Conservation (phyloP, 2,888 invertebrate species). For the Ichneumoninae sp. region DNA sequence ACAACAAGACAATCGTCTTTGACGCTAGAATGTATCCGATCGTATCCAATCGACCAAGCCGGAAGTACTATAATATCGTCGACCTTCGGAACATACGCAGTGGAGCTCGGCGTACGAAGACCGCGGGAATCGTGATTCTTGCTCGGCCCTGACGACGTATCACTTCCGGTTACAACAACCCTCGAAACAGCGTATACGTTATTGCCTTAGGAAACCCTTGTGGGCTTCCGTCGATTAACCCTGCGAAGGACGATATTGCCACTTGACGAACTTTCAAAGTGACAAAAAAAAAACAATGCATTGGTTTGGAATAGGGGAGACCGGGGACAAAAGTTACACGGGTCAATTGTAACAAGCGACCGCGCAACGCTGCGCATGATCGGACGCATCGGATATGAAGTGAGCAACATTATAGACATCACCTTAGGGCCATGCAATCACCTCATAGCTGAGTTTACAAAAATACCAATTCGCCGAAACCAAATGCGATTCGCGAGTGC, state of each 20-base stretch:
- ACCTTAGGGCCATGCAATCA: no score
- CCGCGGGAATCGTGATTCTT: constrained; percentile 2
- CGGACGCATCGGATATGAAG: no score
- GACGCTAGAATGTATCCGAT: neutral
- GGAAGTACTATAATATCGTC: neutral
- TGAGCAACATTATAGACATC: no score
- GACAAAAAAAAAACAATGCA: neutral
- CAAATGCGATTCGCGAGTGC: no score
- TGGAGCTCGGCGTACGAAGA: neutral
- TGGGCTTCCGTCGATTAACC: neutral
- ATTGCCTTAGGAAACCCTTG: neutral
- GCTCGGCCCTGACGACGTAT: neutral
- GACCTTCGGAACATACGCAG: neutral
- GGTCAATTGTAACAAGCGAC: no score
- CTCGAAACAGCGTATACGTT: neutral
- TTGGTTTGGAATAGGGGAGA: neutral
- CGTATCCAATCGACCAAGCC: neutral
- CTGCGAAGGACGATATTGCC: neutral
- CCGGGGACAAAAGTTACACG: no score
- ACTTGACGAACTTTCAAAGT: neutral
- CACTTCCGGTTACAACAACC: neutral
- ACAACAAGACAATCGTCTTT: neutral
- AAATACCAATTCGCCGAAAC: no score
- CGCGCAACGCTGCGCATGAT: no score
- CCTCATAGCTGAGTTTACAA: no score